These are phyloP conservation scores for Hippolais icterina DNA, from an alignment of 2,113 vertebrate species.

Conservation along the genomic window DNA sequence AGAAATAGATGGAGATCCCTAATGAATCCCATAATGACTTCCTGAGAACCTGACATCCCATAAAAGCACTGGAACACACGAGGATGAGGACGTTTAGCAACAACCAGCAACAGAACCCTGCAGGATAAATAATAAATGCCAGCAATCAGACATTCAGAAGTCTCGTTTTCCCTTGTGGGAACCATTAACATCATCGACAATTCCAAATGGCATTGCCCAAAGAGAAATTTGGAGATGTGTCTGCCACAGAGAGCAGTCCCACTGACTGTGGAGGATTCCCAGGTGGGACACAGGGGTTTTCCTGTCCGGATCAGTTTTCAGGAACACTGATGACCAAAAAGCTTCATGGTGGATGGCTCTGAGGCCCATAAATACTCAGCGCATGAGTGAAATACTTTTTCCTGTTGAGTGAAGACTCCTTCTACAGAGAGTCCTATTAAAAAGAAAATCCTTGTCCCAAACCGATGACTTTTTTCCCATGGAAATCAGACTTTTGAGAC, in stretches of 20 bases:
- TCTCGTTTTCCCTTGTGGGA: background rate
- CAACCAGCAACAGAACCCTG: background rate
- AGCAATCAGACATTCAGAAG: background rate
- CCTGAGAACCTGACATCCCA: background rate
- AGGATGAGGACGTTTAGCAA: background rate
- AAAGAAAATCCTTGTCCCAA: background rate
- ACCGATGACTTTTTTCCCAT: background rate
- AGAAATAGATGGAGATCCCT: background rate
- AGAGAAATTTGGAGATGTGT: background rate
- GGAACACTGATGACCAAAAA: background rate
- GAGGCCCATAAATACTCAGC: background rate
- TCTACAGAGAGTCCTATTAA: background rate
- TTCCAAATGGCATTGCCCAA: background rate
- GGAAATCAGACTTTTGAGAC: background rate
- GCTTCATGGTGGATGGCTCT: background rate
- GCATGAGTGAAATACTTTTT: no score
- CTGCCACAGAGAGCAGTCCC: background rate
- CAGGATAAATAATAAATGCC: slow-evolving; percentile 10
- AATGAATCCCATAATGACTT: background rate
- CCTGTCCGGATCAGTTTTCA: background rate
- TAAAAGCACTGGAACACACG: background rate
- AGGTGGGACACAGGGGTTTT: background rate
- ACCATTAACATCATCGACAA: background rate
- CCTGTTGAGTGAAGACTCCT: background rate
- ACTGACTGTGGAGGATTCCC: background rate